Evolutionary conservation across 2,113 vertebrate species (phyloP), one percentile per base, ranked within the genome.

Genomic region (Eudyptes chrysolophus): DNA sequence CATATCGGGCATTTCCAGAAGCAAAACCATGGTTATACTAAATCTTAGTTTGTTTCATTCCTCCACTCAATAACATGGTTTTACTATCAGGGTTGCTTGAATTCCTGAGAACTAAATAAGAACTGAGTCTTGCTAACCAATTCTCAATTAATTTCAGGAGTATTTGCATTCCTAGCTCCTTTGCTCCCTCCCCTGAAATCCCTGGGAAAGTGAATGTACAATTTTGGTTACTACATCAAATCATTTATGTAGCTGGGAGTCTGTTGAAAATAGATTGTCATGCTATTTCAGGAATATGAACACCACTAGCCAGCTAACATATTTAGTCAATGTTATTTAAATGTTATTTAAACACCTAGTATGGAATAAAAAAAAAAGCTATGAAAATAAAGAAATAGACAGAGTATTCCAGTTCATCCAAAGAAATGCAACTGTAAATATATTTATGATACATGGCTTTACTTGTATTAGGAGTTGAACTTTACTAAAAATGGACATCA

Each of bases 171-270:
- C 34, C 75, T 44, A 42, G 26, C 30, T 88, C 54, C 62, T 64
- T 72, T 66, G 5, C 29, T 69, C 16, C 17, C 27, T 84, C 15
- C 30, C 46, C 27, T 62, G 75, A 92, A 79, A 77, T 32, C 34
- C 52, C 24, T 25, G 7, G 22, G 16, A 72, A 79, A 87, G 20
- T 0, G 0, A 76, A 74, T 0, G 1, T 22, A 42, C 55, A n/a
- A 30, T 83, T 93, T 83, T 40, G 30, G 16, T 69, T 80, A 72
- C 66, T 86, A 38, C 32, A 44, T 60, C 40, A 69, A 70, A 61
- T 16, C 13, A 62, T 52, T 80, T 46, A 22, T 36, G 22, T 72
- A 74, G 36, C 62, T 80, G 25, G 2, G 12, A 90, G 26, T 38
- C 70, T 72, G 11, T 0, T 38, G 34, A 65, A 82, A 89, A 79